Conservation (phyloP, 2,888 invertebrate species). For the Agriopis marginaria region DNA sequence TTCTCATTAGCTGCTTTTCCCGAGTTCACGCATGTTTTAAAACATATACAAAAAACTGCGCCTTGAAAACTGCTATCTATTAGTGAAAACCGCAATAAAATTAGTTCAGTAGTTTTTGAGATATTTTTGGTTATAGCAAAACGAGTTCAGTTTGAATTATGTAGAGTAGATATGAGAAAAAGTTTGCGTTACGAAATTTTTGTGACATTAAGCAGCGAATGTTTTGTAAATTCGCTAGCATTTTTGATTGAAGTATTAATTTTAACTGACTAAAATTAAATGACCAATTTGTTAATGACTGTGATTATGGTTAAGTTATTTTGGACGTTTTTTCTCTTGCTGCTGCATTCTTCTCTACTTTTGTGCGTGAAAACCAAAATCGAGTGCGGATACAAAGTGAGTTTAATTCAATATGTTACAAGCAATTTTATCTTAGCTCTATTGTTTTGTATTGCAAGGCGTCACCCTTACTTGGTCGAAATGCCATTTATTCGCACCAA, state of each 20-base stretch:
- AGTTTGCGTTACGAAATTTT: too few relatives aligned
- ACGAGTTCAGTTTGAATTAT: neutral
- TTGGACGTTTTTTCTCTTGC: constrained; percentile 17
- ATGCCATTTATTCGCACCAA: too few relatives aligned
- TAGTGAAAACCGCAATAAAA: neutral
- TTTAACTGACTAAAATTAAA: neutral
- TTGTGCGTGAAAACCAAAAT: constrained; percentile 55
- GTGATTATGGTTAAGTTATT: constrained; percentile 27
- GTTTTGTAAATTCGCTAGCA: too few relatives aligned
- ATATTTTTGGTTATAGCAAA: neutral
- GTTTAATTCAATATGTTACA: constrained; percentile 9
- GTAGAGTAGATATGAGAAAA: neutral
- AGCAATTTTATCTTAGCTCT: too few relatives aligned
- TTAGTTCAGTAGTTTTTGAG: neutral
- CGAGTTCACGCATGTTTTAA: neutral
- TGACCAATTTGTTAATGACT: neutral
- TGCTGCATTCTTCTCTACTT: constrained; percentile 14
- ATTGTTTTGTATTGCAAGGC: too few relatives aligned
- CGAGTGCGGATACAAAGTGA: constrained; percentile 77
- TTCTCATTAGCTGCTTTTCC: neutral
- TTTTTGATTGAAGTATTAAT: neutral
- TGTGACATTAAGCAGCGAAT: too few relatives aligned
- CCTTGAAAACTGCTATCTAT: neutral
- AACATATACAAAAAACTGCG: neutral
- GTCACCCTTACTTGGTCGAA: too few relatives aligned